These are phyloP conservation scores for Takifugu rubripes DNA, from an alignment of 2,797 vertebrate species.

Conservation along the genomic window DNA sequence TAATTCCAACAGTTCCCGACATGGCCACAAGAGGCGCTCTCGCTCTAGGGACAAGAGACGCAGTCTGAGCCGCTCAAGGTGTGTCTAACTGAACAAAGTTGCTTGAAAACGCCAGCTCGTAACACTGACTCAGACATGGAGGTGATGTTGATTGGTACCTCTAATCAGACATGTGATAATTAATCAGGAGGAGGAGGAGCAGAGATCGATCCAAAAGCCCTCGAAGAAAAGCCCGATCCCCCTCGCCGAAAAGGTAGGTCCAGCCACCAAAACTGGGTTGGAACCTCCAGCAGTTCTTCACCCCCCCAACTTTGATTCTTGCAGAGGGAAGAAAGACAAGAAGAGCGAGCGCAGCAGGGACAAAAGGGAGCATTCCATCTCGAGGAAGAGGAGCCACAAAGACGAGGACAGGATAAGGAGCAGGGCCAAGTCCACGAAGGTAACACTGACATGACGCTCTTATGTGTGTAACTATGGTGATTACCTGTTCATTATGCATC, in stretches of 20 bases:
- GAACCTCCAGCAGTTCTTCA: neutral
- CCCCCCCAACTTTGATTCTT: neutral
- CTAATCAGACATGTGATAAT: conserved; percentile 2
- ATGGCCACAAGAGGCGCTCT: conserved; percentile 81
- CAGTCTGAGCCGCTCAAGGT: conserved; percentile 87
- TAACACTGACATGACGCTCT: conserved; percentile 5
- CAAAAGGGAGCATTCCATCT: conserved; percentile 78
- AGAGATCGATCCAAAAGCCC: conserved; percentile 83
- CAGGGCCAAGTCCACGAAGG: conserved; percentile 53
- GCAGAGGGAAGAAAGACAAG: conserved; percentile 88
- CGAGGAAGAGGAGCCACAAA: conserved; percentile 84
- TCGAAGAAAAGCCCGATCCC: conserved; percentile 81
- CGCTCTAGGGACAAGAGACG: conserved; percentile 81
- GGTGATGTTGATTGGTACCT: neutral
- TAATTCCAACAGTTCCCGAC: conserved; percentile 79
- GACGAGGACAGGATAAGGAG: conserved; percentile 79
- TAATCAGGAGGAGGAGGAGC: conserved; percentile 81
- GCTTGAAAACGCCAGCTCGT: no score
- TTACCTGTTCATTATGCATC: neutral
- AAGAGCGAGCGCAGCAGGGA: conserved; percentile 83
- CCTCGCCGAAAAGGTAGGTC: conserved; percentile 83
- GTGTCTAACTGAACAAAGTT: neutral
- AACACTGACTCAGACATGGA: neutral
- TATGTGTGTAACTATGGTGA: no score
- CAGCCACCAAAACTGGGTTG: neutral